Evolutionary conservation across 2,797 vertebrate genomes (phyloP).

Genomic region (Moxostoma hubbsi): DNA sequence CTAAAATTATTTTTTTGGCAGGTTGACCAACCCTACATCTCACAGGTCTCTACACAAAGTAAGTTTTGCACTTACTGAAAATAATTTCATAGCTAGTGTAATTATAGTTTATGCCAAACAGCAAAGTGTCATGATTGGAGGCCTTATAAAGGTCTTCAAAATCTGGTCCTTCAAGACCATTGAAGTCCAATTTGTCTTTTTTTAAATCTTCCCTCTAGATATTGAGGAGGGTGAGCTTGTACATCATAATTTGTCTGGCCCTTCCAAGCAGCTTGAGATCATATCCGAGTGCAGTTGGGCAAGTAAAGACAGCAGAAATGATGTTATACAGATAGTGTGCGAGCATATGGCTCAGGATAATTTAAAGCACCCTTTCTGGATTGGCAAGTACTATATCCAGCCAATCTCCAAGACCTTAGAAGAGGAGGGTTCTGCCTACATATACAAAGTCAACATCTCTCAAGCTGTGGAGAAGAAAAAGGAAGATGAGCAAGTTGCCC

Average conservation of each 20-base stretch:
- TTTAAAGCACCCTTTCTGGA: constrained; percentile 80
- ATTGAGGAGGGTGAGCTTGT: constrained; percentile 54
- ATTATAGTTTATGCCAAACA: background rate
- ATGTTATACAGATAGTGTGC: constrained; percentile 85
- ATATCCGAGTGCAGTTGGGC: constrained; percentile 88
- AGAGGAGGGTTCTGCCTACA: constrained; percentile 69
- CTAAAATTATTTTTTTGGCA: background rate
- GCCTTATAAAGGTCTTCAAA: background rate
- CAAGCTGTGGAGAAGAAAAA: constrained; percentile 70
- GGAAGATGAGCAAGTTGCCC: constrained; percentile 21
- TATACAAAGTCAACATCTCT: constrained; percentile 88
- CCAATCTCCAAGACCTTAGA: constrained; percentile 78
- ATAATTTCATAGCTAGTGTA: background rate
- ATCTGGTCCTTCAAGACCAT: background rate
- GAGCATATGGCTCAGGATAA: constrained; percentile 81
- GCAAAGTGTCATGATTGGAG: background rate
- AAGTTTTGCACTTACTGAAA: background rate
- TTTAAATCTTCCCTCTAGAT: constrained; percentile 19
- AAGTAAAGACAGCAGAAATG: constrained; percentile 77
- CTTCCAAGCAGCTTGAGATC: constrained; percentile 88
- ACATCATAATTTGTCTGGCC: constrained; percentile 66
- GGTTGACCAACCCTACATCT: constrained; percentile 10
- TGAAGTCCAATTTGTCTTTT: background rate
- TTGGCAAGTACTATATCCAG: constrained; percentile 82
- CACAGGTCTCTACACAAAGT: constrained; percentile 19